phyloP scores from a whole-genome alignment of 2,113 vertebrate genomes.

The Cygnus buccinator region DNA sequence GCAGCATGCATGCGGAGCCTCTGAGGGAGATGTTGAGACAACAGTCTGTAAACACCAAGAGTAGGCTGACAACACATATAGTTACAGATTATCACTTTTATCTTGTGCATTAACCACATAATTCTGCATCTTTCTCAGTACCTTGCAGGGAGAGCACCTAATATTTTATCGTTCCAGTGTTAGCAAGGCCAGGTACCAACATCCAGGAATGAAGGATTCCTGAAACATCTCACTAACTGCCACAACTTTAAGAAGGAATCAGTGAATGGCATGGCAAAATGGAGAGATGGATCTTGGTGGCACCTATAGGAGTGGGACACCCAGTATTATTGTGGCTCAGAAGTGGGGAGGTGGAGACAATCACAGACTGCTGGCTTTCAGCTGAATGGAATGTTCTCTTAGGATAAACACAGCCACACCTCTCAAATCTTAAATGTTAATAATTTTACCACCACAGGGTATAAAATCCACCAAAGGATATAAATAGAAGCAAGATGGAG shows the following conservation, averaged over 20 bases:
- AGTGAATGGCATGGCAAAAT: neutral
- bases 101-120: neutral
- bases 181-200: neutral
- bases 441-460: neutral
- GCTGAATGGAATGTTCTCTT: neutral
- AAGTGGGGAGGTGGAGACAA: neutral
- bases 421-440: neutral
- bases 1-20: neutral
- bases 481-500: neutral
- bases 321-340: neutral
- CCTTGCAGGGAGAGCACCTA: neutral
- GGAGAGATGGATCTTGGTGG: neutral
- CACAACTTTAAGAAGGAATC: neutral
- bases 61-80: neutral
- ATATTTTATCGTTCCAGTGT: neutral
- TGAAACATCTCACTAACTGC: neutral
- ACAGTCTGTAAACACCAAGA: neutral
- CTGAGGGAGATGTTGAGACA: neutral
- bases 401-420: neutral
- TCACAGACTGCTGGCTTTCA: neutral
- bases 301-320: neutral
- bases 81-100: neutral
- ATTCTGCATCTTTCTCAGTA: neutral
- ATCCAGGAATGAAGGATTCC: neutral
- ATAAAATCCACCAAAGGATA: neutral